A percentile compares a stretch with the other conserved stretches of the same genome.
These are phyloP conservation scores for Drosophila aldrichi DNA, from an alignment of 2,888 invertebrate genomes.

Conservation along the genomic window DNA sequence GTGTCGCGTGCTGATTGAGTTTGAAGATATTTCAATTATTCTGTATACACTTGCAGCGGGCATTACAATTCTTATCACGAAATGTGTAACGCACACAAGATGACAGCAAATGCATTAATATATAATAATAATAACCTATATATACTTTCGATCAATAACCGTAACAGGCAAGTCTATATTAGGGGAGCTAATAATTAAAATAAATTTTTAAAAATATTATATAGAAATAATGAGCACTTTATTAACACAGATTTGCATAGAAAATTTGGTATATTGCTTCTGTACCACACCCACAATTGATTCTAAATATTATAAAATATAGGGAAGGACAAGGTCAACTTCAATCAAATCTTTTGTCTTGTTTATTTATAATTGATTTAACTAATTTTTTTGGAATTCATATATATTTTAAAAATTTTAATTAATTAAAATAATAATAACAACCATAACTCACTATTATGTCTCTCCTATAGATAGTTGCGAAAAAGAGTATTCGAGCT, in stretches of 20 bases:
- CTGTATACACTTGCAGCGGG: neutral
- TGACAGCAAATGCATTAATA: neutral
- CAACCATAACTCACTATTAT: too few relatives aligned
- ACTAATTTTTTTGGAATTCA: too few relatives aligned
- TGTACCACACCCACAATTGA: neutral
- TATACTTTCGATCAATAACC: neutral
- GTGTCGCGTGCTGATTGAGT: constrained; percentile 45
- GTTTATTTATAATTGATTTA: too few relatives aligned
- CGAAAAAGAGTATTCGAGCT: neutral
- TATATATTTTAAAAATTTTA: too few relatives aligned
- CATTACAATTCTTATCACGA: neutral
- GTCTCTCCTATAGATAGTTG: too few relatives aligned
- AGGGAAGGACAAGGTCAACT: neutral
- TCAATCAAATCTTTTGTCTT: too few relatives aligned
- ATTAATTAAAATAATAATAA: too few relatives aligned
- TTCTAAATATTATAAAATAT: too few relatives aligned
- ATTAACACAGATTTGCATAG: neutral
- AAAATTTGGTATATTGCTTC: neutral
- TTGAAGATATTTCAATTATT: neutral
- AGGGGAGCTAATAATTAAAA: too few relatives aligned
- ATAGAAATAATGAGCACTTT: too few relatives aligned
- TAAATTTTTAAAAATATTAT: too few relatives aligned
- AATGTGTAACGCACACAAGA: neutral
- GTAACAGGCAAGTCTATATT: neutral
- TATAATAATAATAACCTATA: too few relatives aligned